A percentile compares a stretch with the other conserved stretches of the same genome.
phyloP scores from a whole-genome alignment of 1,140 invertebrate species.

The Drosophila bocki region DNA sequence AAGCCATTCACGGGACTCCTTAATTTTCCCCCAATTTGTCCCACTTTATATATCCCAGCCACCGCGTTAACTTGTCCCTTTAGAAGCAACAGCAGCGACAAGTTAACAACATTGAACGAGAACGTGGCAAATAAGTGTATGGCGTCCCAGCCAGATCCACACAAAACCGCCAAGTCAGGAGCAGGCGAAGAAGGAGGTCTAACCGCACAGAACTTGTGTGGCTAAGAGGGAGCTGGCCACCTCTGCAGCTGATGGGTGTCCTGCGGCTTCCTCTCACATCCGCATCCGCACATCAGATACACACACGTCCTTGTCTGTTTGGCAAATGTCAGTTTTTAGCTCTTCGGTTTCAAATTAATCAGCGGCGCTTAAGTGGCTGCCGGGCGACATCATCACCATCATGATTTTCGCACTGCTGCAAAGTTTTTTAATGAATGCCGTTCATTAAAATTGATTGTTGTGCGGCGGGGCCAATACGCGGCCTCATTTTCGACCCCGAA shows the following conservation, averaged over 20 bases:
- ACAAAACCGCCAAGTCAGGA: slow-evolving; percentile 65
- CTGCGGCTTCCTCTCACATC: slow-evolving; percentile 33
- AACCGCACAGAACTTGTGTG: slow-evolving; percentile 27
- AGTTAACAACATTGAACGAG: slow-evolving; percentile 62
- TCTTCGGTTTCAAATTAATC: slow-evolving; percentile 81
- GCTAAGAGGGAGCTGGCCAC: slow-evolving; percentile 37
- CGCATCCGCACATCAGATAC: slow-evolving; percentile 14
- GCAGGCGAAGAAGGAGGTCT: slow-evolving; percentile 31
- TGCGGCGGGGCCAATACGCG: slow-evolving; percentile 32
- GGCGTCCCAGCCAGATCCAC: slow-evolving; percentile 35
- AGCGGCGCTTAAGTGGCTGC: slow-evolving; percentile 72
- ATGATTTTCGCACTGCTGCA: slow-evolving; percentile 67
- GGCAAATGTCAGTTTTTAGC: slow-evolving; percentile 76
- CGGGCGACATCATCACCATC: slow-evolving; percentile 47
- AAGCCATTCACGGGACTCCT: not conserved
- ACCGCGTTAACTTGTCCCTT: not conserved
- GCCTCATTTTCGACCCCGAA: not conserved
- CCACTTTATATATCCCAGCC: not conserved
- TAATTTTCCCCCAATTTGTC: not conserved
- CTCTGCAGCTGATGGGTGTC: slow-evolving; percentile 52
- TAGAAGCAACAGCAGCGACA: slow-evolving; percentile 34
- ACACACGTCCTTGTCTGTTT: slow-evolving; percentile 51
- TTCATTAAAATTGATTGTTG: slow-evolving; percentile 84
- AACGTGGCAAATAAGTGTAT: slow-evolving; percentile 60
- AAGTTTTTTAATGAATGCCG: slow-evolving; percentile 81